These are phyloP conservation scores for Melanotaenia boesemani DNA, from an alignment of 2,797 vertebrate species.

Conservation along the genomic window DNA sequence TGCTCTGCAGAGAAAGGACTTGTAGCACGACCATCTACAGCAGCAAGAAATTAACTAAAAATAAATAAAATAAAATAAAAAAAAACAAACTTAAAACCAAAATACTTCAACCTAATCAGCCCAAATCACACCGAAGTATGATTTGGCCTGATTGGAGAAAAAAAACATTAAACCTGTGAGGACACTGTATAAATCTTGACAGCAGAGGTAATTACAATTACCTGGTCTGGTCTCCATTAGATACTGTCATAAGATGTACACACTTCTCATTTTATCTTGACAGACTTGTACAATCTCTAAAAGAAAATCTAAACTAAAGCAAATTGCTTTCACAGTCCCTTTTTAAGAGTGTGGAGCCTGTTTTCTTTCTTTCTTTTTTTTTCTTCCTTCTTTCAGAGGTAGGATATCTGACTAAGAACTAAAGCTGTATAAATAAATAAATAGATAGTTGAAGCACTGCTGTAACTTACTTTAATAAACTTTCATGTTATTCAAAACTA, in stretches of 20 bases:
- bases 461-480: not conserved
- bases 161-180: not conserved
- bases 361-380: not conserved
- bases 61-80: not conserved
- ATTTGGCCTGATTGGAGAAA: not conserved
- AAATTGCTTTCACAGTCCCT: not conserved
- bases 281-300: not conserved
- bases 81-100: too few relatives aligned
- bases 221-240: too few relatives aligned
- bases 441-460: not conserved
- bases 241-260: too few relatives aligned
- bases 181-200: not conserved
- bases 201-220: too few relatives aligned
- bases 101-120: not conserved
- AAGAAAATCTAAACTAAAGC: too few relatives aligned
- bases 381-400: not conserved
- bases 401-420: not conserved
- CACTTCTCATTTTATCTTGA: not conserved
- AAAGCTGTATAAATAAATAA: not conserved
- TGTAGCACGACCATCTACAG: constrained; percentile 1
- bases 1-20: not conserved
- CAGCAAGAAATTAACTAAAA: constrained; percentile 7
- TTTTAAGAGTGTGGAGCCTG: not conserved
- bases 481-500: not conserved
- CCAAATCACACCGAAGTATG: constrained; percentile 3